Conservation (phyloP, 2,888 invertebrate species). For the Lasioglossum zephyrum region DNA sequence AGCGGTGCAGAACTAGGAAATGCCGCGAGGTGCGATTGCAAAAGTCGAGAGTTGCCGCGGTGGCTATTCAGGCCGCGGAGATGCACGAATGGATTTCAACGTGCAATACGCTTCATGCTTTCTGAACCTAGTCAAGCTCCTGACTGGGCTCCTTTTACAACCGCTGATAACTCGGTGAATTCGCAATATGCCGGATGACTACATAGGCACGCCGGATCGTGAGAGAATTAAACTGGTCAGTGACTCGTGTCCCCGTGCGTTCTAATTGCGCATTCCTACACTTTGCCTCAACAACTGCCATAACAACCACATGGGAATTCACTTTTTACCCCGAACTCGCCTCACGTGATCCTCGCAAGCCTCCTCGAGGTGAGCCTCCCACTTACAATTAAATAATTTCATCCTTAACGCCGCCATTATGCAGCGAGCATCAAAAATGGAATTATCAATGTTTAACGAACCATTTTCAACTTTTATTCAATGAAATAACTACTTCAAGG, state of each 20-base stretch:
- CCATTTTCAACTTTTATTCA: no score
- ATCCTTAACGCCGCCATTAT: neutral
- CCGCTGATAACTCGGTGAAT: slow-evolving; percentile 66
- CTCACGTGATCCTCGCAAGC: neutral
- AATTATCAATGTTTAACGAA: no score
- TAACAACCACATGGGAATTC: neutral
- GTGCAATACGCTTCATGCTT: slow-evolving; percentile 57
- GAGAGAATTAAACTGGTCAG: slow-evolving; percentile 55
- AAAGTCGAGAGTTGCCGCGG: slow-evolving; percentile 64
- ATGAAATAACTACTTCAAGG: no score
- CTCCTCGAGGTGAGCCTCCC: neutral
- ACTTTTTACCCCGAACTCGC: neutral
- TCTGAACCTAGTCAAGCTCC: slow-evolving; percentile 55
- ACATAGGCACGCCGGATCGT: slow-evolving; percentile 31
- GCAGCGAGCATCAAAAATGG: neutral
- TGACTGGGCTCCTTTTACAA: slow-evolving; percentile 41
- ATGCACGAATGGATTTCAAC: slow-evolving; percentile 74
- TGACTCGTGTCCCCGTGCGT: slow-evolving; percentile 31
- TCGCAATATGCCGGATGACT: slow-evolving; percentile 54
- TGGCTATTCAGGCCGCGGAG: slow-evolving; percentile 65
- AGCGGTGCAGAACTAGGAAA: slow-evolving; percentile 67
- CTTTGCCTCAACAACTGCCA: neutral
- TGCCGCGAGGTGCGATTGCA: slow-evolving; percentile 71
- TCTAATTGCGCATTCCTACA: slow-evolving; percentile 14
- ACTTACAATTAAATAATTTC: neutral